phyloP scores from a whole-genome alignment of 2,797 vertebrate genomes.

The Emydoidea blandingii region DNA sequence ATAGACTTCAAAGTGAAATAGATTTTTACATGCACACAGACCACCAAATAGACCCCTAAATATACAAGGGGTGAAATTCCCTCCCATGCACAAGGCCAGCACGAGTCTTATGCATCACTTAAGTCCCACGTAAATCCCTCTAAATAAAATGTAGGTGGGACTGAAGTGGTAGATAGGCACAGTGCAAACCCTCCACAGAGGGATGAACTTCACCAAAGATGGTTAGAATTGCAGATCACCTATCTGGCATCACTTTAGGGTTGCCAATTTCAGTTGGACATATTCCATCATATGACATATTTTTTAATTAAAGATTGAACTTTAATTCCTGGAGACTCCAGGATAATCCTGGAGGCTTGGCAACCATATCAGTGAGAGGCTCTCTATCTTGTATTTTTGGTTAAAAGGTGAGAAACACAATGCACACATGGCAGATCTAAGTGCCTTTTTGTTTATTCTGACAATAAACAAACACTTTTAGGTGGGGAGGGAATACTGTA shows the following conservation, averaged over 20 bases:
- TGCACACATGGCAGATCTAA: background rate
- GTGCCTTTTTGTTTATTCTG: background rate
- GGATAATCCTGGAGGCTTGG: no score
- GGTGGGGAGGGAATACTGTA: background rate
- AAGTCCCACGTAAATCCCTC: background rate
- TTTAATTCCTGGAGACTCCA: no score
- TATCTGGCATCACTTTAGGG: background rate
- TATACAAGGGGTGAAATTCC: background rate
- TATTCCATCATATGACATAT: no score
- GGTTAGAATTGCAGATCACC: background rate
- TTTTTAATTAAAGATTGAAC: no score
- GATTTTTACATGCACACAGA: background rate
- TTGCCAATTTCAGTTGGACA: no score
- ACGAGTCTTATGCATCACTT: accelerated
- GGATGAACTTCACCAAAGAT: background rate
- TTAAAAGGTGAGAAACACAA: background rate
- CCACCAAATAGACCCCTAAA: background rate
- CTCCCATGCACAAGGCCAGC: background rate
- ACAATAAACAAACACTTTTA: background rate
- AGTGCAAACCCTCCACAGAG: background rate
- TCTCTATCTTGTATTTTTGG: background rate
- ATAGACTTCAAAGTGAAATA: background rate
- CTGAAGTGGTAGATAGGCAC: background rate
- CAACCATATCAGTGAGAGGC: background rate
- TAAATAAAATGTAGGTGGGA: background rate